Evolutionary conservation across 1,140 invertebrate genomes (phyloP), one percentile per base, ranked within the genome.

Genomic region (Anastrepha ludens): DNA sequence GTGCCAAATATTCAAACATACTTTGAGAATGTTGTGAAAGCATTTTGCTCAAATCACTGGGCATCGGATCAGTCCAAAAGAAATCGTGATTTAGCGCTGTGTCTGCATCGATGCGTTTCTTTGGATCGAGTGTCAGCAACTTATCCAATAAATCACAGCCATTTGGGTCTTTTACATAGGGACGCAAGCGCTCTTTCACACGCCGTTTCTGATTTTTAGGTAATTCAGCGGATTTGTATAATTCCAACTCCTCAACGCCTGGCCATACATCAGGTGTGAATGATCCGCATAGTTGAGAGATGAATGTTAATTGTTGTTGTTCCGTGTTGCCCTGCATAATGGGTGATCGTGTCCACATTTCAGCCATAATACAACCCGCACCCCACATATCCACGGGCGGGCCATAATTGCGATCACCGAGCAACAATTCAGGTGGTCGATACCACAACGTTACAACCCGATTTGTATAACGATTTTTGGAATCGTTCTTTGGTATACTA

Each of bases 401-500:
- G 0, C 98, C 98, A 93, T 99, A 99, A 94, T 99, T 98, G 39
- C 98, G 94, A 90, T 99, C 98, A 55, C 99, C 99, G 87, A 95
- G 91, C 41, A 96, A 90, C 11, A 96, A 89, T 89, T 95, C 94
- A 0, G 98, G 98, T 39, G 98, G 98, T 85, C 98, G 95, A 93
- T 99, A 99, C 99, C 99, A 99, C 8, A 99, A 93, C 1, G 99
- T 99, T 0, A 99, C 99, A 0, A 99, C 99, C 89, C 98, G 95
- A 93, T 99, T 99, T 47, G 99, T 99, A 91, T 99, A 99, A 89
- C 96, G 95, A 94, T 99, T 99, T 0, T 96, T 96, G 91, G 96
- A 95, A 67, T 97, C 97, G 90, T 96, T 97, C 94, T 98, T 98
- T 59, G 96, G 96, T n/a, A 96, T 95, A 93, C 97, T 98, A 92